Base-by-base conservation (phyloP, 2,113 vertebrate species). In the Zingel zingel region DNA sequence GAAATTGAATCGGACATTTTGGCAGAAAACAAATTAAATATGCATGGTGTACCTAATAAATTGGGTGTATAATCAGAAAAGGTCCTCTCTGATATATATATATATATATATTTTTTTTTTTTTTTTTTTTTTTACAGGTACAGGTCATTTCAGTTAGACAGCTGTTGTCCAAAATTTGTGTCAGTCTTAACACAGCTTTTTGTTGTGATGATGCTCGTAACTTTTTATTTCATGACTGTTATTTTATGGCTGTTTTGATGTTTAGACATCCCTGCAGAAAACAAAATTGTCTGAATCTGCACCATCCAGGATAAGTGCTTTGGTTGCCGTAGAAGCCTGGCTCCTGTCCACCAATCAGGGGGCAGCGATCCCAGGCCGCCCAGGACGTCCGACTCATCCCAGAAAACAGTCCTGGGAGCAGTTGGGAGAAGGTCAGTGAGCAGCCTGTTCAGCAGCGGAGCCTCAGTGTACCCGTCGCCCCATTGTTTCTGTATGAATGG, bases 401-500 rank as follows among this genome's bases (percentile, higher is more conserved):
- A 80, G 63, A 70, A 75, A 56, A 74, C 78, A 66, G 75, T 61
- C 69, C 79, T 70, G 71, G 82, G 74, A 91, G 77, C 80, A 79
- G 70, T 89, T 82, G 56, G 79, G 73, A 83, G 83, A 91, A 89
- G 91, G 90, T 90, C 93, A 92, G 86, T 74, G 84, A 87, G 86
- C 84, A 88, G 71, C 69, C 77, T 87, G 88, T 89, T 88, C 48
- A 68, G 80, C 58, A 51, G 73, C 48, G 16, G 65, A 79, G 79
- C 85, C 86, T 80, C 79, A 48, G 73, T 90, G 83, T 92, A 74
- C 85, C 79, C 78, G 39, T 69, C 27, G 33, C 66, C 21, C 87
- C 79, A 86, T 93, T 94, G 92, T 93, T 48, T 70, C 63, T 61
- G 25, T 75, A 92, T 92, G 90, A 94, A 94, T 91, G 86, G 88